Conservation (phyloP, 2,113 vertebrate species). For the Eulemur macaco region DNA sequence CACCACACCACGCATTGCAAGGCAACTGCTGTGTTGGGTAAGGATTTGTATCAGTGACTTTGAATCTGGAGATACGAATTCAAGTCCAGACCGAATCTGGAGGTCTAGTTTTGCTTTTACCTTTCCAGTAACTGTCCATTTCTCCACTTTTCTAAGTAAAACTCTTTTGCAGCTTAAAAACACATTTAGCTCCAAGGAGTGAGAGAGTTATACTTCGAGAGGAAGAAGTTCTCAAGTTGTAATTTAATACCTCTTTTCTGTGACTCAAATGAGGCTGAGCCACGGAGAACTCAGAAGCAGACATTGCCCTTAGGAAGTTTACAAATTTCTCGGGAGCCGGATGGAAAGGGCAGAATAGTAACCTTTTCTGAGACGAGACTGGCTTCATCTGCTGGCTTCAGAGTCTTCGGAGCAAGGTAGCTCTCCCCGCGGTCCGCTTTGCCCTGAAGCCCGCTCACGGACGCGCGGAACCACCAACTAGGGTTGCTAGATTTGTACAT, state of each 20-base stretch:
- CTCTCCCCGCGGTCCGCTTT: background rate
- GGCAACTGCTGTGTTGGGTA: background rate
- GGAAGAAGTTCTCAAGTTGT: background rate
- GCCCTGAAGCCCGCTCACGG: background rate
- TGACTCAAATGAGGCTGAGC: background rate
- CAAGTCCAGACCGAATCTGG: background rate
- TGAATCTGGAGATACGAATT: background rate
- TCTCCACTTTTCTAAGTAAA: background rate
- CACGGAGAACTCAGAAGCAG: background rate
- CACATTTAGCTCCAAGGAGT: background rate
- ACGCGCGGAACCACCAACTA: background rate
- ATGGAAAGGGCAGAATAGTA: background rate
- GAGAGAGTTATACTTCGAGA: background rate
- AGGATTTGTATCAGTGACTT: background rate
- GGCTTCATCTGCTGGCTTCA: background rate
- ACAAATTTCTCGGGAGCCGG: background rate
- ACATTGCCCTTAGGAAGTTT: background rate
- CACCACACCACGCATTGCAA: too few species aligned
- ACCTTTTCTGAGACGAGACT: background rate
- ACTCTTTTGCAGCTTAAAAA: background rate
- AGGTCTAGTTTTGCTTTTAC: background rate
- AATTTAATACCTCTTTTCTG: background rate
- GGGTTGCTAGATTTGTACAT: background rate
- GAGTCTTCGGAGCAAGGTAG: background rate
- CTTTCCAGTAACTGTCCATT: background rate